Base-by-base conservation (phyloP, 2,888 invertebrate species). In the Clostera curtula region DNA sequence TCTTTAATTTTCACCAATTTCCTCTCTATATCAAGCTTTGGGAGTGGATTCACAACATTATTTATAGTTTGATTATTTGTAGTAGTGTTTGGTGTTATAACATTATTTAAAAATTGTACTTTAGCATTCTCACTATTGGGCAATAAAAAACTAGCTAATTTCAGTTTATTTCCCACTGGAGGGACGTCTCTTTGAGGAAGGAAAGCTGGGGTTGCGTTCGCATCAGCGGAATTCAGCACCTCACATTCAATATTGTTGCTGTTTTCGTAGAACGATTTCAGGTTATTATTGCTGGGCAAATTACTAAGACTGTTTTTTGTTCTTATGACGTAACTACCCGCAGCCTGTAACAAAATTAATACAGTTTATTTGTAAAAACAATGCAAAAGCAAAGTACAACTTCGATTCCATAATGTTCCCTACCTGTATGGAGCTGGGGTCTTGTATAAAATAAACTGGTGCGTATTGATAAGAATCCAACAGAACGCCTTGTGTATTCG, bases 231-330 rank as follows among this genome's bases (percentile, higher is more conserved):
- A 28, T 53, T 60, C 19, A 58, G 46, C 18, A 64, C 43, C 30
- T 67, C 54, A 49, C 65, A 70, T 46, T 79, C 80, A 27, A 82
- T 59, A 49, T 76, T 79, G 41, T 79, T 82, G 66, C 80, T 82
- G 56, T 65, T 83, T 62, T 83, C 82, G 47, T 82, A 83, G 50
- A 79, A 83, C 34, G 65, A 63, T 69, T 77, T 80, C 58, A 83
- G 69, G 66, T 69, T 82, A 62, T 74, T 70, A 43, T 64, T 63
- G n/a, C 68, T 55, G 25, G 76, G 71, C 47, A 70, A 71, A 12
- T 59, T 51, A 31, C 52, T 52, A 15, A 61, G 63, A 30, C 63
- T 49, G 34, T 42, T 57, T 37, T 49, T 65, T 38, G 65, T 65
- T 18, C 75, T 49, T 31, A 79, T 44, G 26, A 73, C 56, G 40